These are phyloP conservation scores for Caenorhabditis sp. DNA, from an alignment of 2,888 invertebrate species.

Conservation along the genomic window DNA sequence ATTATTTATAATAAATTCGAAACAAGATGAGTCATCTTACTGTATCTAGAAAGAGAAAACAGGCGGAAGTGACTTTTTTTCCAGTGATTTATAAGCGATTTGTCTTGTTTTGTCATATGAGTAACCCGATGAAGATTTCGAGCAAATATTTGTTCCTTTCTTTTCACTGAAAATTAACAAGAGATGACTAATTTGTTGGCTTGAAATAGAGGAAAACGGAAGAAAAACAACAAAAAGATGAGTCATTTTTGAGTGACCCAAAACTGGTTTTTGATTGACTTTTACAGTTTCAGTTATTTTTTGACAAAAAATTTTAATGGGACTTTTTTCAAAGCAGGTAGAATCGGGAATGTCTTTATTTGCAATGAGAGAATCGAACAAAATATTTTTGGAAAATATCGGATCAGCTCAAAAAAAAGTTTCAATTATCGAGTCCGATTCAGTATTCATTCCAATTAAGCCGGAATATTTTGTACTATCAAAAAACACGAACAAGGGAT, in stretches of 20 bases:
- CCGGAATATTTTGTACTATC: too few species aligned
- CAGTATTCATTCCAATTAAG: too few species aligned
- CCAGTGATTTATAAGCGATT: background rate
- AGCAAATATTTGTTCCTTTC: background rate
- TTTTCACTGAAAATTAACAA: background rate
- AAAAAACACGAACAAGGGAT: too few species aligned
- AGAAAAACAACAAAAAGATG: background rate
- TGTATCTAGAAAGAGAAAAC: background rate
- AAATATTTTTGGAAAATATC: too few species aligned
- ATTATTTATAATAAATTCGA: background rate
- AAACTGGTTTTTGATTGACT: background rate
- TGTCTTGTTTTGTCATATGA: background rate
- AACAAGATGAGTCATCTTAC: background rate
- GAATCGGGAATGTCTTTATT: too few species aligned
- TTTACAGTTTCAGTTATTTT: background rate
- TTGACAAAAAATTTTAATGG: too few species aligned
- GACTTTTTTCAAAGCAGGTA: too few species aligned
- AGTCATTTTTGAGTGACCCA: background rate
- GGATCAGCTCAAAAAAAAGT: too few species aligned
- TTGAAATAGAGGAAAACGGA: background rate
- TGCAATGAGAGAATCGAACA: too few species aligned
- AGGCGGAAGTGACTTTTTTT: background rate
- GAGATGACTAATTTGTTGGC: background rate
- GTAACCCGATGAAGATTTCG: background rate
- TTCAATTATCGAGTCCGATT: too few species aligned